Conservation (phyloP, 1,140 invertebrate species). For the Macrosteles quadrilineatus region DNA sequence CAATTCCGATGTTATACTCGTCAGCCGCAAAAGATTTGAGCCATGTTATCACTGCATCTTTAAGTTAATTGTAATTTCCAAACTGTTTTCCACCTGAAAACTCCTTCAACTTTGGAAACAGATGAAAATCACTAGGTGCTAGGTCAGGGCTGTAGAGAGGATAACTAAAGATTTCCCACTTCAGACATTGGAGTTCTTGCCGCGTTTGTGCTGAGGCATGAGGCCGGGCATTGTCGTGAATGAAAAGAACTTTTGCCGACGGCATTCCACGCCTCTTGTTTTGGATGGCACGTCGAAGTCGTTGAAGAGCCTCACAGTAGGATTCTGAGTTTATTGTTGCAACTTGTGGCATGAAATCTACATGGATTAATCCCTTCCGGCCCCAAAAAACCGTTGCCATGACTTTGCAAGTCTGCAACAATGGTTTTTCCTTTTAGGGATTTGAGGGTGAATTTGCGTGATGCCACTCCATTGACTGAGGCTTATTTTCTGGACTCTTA, state of each 20-base stretch:
- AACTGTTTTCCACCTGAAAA: no score
- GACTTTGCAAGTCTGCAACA: not conserved
- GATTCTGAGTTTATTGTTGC: no score
- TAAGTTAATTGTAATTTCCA: no score
- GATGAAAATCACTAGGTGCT: no score
- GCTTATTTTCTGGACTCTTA: no score
- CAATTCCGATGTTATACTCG: no score
- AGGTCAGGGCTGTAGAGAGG: no score
- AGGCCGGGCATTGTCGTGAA: no score
- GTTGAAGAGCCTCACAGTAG: not conserved
- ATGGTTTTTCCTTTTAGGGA: not conserved
- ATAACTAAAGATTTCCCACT: not conserved
- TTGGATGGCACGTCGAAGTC: not conserved
- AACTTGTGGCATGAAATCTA: not conserved
- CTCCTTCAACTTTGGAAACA: no score
- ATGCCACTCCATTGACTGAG: not conserved
- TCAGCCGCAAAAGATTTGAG: no score
- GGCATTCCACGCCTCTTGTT: slow-evolving; percentile 2
- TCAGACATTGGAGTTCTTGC: not conserved
- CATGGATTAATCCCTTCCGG: not conserved
- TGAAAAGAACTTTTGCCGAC: not conserved
- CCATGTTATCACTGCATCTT: no score
- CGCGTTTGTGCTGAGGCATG: no score
- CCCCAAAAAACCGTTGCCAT: slow-evolving; percentile 1
- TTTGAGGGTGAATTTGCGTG: not conserved